Conservation (phyloP, 92 coral and sea anemone species). For the Blastomussa wellsi region DNA sequence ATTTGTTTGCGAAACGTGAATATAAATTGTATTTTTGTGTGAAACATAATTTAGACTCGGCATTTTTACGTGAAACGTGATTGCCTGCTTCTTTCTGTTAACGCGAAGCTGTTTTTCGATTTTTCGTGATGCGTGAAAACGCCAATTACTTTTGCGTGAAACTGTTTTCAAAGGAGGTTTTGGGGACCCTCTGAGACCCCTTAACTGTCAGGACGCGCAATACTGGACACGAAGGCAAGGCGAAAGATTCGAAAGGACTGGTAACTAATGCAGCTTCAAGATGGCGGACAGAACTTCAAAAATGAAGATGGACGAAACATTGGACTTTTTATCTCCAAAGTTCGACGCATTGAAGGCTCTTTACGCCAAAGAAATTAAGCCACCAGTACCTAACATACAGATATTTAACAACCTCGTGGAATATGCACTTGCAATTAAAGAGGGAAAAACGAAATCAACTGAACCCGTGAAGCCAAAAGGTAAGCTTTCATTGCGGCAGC, state of each 20-base stretch:
- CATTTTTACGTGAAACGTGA: too few species aligned
- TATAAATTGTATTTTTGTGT: too few species aligned
- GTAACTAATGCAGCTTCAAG: conserved; percentile 35
- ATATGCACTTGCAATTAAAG: conserved; percentile 83
- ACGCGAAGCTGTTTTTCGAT: too few species aligned
- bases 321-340: conserved; percentile 77
- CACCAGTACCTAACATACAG: conserved; percentile 88
- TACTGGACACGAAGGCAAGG: background rate
- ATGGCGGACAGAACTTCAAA: conserved; percentile 66
- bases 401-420: conserved; percentile 86
- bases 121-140: too few species aligned
- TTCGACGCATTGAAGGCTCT: conserved; percentile 89
- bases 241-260: background rate
- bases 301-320: conserved; percentile 39
- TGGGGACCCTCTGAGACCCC: too few species aligned
- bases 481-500: background rate
- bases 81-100: too few species aligned
- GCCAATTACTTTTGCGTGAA: too few species aligned
- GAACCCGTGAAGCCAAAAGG: conserved; percentile 13
- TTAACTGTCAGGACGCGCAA: background rate
- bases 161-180: too few species aligned
- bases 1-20: too few species aligned
- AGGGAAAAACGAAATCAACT: conserved; percentile 60
- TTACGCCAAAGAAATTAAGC: conserved; percentile 66
- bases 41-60: too few species aligned